Evolutionary conservation across 2,797 vertebrate species (phyloP), one percentile per base, ranked within the genome.

Genomic region (Poecilia gillii): DNA sequence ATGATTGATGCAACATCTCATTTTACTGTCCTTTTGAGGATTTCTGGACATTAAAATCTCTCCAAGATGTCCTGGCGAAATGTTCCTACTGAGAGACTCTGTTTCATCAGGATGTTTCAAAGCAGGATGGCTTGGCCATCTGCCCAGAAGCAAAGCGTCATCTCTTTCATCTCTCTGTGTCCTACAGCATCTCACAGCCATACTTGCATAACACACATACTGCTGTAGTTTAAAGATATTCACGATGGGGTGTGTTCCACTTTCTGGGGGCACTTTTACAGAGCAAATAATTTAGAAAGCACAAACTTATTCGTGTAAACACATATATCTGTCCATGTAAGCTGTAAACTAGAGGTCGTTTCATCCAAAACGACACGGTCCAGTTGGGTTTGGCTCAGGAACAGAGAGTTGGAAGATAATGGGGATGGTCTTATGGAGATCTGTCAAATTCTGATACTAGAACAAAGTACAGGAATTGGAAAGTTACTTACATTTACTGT

Each of bases 81-180:
- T 51, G n/a, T 66, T 70, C 76, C 74, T 41, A 81, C 2, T 13
- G 79, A 73, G 88, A 87, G 39, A 74, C 85, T 81, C 45, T 18
- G 80, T 84, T 84, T 84, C 68, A 87, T 85, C 57, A 76, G 71
- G 77, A 81, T 68, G 84, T 84, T 91, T 92, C 83, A 90, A 88
- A 92, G 85, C 77, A 55, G 85, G 72, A 53, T 3, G 66, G 73
- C 43, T 85, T 91, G 89, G 90, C 87, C 73, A 31, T 25, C 20
- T 0, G 76, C 88, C 89, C 81, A 59, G 88, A 75, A 88, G 71
- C 81, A 79, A 57, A 76, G 85, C 79, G 45, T 76, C 64, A 83
- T 81, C 59, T 45, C 90, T 90, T 91, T 90, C 78, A 90, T 94
- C 87, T 87, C 64, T 73, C 68, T 28, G 62, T 74, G 72, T 77